Conservation (phyloP, 2,797 vertebrate genomes). For the Apogon talboti region DNA sequence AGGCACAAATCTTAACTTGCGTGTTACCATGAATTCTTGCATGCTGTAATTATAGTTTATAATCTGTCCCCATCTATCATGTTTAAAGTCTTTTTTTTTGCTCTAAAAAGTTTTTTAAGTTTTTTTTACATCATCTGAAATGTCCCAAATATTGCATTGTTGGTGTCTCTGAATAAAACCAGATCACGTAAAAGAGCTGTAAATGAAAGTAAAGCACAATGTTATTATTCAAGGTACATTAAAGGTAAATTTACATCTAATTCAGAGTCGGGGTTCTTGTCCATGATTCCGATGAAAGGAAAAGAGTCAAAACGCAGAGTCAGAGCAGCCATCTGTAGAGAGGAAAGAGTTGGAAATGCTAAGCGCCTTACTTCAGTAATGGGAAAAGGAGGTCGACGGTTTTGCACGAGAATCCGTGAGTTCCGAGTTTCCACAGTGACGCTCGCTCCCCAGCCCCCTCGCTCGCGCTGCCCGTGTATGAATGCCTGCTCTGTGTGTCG, state of each 20-base stretch:
- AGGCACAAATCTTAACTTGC: neutral
- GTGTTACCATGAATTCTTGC: neutral
- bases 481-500: conserved; percentile 87
- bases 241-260: conserved; percentile 13
- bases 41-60: neutral
- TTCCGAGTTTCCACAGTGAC: conserved; percentile 79
- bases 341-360: conserved; percentile 66
- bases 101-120: no score
- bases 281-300: conserved; percentile 1
- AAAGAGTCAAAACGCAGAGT: conserved; percentile 14
- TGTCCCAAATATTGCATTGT: neutral
- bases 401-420: conserved; percentile 79
- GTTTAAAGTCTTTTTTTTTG: no score
- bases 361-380: conserved; percentile 82
- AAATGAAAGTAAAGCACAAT: neutral
- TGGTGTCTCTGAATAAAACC: neutral
- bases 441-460: conserved; percentile 82
- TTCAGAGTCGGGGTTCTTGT: conserved; percentile 4
- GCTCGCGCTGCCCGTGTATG: conserved; percentile 79
- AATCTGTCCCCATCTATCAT: neutral
- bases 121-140: neutral
- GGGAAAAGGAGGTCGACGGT: conserved; percentile 80
- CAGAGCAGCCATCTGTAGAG: conserved; percentile 46
- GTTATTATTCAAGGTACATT: neutral
- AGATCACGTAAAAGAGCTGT: neutral